These are phyloP conservation scores for Carapus acus DNA, from an alignment of 2,797 vertebrate species.

Conservation along the genomic window DNA sequence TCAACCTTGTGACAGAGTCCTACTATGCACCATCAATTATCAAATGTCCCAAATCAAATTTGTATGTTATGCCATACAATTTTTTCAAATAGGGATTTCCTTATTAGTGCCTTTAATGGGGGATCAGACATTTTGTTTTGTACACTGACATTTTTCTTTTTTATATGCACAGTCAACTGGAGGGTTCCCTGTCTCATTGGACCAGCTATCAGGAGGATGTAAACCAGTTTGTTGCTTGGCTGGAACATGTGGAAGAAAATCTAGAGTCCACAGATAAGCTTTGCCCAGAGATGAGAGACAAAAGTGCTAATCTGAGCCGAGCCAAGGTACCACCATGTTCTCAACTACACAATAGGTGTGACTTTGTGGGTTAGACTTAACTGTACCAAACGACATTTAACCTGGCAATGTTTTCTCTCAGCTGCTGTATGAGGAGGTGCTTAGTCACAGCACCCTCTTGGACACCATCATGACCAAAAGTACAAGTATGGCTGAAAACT, in stretches of 20 bases:
- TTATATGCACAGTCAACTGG: slow-evolving; percentile 80
- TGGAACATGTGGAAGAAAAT: slow-evolving; percentile 82
- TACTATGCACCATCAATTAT: too few relatives aligned
- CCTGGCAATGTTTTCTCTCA: too few relatives aligned
- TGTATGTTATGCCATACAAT: too few relatives aligned
- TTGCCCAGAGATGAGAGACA: slow-evolving; percentile 86
- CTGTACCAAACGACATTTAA: too few relatives aligned
- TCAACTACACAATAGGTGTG: not conserved
- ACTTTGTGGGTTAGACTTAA: not conserved
- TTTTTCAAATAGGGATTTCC: too few relatives aligned
- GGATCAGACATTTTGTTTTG: too few relatives aligned
- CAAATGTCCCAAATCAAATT: too few relatives aligned
- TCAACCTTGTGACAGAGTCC: too few relatives aligned
- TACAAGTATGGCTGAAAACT: slow-evolving; percentile 83
- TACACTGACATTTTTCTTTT: slow-evolving; percentile 11
- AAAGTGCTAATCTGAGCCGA: slow-evolving; percentile 83
- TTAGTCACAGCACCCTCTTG: slow-evolving; percentile 81
- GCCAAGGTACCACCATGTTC: slow-evolving; percentile 75
- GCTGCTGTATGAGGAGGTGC: slow-evolving; percentile 88
- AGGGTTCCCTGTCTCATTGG: slow-evolving; percentile 93
- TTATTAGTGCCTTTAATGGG: too few relatives aligned
- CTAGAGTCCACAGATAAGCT: slow-evolving; percentile 79
- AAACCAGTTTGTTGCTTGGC: slow-evolving; percentile 85
- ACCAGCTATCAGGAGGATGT: slow-evolving; percentile 96
- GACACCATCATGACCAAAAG: slow-evolving; percentile 87